A percentile compares a stretch with the other conserved stretches of the same genome.
phyloP scores from a whole-genome alignment of 2,797 vertebrate species.

The Gambelia wislizenii region DNA sequence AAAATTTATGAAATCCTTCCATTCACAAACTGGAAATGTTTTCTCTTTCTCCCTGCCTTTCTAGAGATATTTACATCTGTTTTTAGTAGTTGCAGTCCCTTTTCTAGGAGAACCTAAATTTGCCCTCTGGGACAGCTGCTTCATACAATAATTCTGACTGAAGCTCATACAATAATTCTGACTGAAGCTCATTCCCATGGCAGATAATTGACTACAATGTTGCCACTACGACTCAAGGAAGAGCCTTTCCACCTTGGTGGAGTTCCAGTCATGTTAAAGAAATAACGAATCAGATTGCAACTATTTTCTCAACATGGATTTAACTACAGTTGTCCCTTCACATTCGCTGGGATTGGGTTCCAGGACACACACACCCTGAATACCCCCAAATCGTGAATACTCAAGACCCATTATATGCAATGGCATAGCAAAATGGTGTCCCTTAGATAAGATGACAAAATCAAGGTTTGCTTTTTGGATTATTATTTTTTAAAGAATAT shows the following conservation, averaged over 20 bases:
- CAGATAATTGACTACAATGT: conserved; percentile 14
- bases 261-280: conserved; percentile 39
- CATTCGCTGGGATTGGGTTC: too few species aligned
- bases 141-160: neutral
- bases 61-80: conserved; percentile 1
- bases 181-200: conserved; percentile 25
- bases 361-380: too few species aligned
- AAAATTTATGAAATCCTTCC: neutral
- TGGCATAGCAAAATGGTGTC: too few species aligned
- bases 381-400: too few species aligned
- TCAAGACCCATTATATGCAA: too few species aligned
- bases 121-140: neutral
- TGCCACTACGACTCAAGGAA: too few species aligned
- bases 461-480: too few species aligned
- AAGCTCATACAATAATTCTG: conserved; percentile 7
- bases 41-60: neutral
- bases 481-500: too few species aligned
- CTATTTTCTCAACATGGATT: conserved; percentile 49
- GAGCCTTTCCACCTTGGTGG: conserved; percentile 35
- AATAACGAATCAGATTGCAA: conserved; percentile 27
- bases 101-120: neutral
- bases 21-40: neutral
- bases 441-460: too few species aligned
- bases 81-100: neutral
- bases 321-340: neutral